phyloP scores from a whole-genome alignment of 2,797 vertebrate species.

The Apogon talboti region DNA sequence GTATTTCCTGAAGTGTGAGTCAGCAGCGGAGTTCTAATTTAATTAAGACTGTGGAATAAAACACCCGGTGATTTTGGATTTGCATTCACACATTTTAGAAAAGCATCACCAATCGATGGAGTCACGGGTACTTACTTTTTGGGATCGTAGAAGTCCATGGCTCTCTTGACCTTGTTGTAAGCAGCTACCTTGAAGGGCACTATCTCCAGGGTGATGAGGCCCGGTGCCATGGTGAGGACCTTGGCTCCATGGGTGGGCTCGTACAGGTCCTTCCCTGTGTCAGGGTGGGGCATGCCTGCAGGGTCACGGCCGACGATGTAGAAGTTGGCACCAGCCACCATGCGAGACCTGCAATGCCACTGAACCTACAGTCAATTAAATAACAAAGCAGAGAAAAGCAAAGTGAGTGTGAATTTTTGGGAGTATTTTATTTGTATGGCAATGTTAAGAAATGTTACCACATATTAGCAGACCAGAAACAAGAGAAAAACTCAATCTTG shows the following conservation, averaged over 20 bases:
- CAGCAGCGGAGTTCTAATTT: background rate
- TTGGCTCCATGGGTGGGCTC: constrained; percentile 96
- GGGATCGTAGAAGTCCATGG: constrained; percentile 96
- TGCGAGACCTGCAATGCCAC: constrained; percentile 97
- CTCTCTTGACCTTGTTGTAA: constrained; percentile 94
- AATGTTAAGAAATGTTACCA: no score
- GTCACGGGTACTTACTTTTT: constrained; percentile 87
- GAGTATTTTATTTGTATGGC: no score
- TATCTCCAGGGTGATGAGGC: constrained; percentile 95
- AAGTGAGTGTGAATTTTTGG: background rate
- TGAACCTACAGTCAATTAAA: constrained; percentile 87
- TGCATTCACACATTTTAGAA: background rate
- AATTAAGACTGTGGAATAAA: constrained; percentile 5
- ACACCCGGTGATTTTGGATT: background rate
- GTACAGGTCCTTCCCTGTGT: constrained; percentile 94
- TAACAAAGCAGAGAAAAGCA: background rate
- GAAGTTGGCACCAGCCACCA: constrained; percentile 99
- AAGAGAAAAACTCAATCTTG: no score
- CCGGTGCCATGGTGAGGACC: constrained; percentile 98
- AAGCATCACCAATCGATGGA: background rate
- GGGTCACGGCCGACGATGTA: constrained; percentile 98
- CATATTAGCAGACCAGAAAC: no score
- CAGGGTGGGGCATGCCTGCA: constrained; percentile 96
- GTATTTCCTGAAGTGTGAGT: constrained; percentile 11
- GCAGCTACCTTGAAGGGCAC: constrained; percentile 98